A percentile compares a stretch with the other conserved stretches of the same genome.
Conservation (phyloP, 2,888 invertebrate genomes). For the Caradrina clavipalpis region DNA sequence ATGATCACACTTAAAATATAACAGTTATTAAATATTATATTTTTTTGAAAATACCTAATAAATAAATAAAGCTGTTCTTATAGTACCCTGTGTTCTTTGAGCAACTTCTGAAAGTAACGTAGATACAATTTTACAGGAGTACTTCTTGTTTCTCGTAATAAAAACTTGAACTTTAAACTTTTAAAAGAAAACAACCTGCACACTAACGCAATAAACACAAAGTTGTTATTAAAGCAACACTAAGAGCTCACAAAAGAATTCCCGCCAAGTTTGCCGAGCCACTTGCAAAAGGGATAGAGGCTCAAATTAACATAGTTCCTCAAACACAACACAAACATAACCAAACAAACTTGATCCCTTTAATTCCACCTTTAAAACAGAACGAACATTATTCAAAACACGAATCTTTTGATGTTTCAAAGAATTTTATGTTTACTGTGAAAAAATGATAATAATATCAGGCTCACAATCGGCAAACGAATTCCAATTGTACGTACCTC, state of each 20-base stretch:
- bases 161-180: not conserved
- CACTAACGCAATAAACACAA: conserved; percentile 18
- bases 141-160: not conserved
- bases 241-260: conserved; percentile 14
- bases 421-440: conserved; percentile 10
- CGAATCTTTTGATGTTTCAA: conserved; percentile 25
- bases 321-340: not conserved
- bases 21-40: too few relatives aligned
- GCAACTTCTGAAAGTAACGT: not conserved
- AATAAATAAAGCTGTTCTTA: too few relatives aligned
- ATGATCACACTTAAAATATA: too few relatives aligned
- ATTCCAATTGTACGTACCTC: conserved; percentile 2
- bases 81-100: too few relatives aligned
- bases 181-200: not conserved
- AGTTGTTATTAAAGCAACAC: conserved; percentile 15
- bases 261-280: conserved; percentile 11
- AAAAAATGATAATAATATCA: conserved; percentile 10
- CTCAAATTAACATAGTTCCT: conserved; percentile 12
- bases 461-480: not conserved
- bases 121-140: not conserved
- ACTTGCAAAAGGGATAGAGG: conserved; percentile 7
- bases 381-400: conserved; percentile 20
- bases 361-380: conserved; percentile 18
- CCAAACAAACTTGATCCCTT: conserved; percentile 7
- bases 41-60: too few relatives aligned